Base-by-base conservation (phyloP, 2,797 vertebrate genomes). In the Sebastes baramenuke region DNA sequence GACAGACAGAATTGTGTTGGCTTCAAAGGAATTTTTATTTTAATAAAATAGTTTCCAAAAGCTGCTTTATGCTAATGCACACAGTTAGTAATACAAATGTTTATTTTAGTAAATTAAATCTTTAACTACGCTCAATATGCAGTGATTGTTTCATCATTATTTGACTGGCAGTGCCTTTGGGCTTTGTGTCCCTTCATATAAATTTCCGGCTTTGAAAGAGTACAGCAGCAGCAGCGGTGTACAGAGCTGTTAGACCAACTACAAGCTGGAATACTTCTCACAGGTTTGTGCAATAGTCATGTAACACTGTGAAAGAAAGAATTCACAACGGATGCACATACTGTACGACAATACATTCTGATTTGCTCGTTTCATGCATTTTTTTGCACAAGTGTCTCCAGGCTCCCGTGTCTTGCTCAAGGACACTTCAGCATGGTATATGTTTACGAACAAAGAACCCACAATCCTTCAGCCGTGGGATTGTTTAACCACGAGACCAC, bases 401-500 rank as follows among this genome's bases (percentile, higher is more conserved):
- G 46, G 62, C 46, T 46, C 42, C 64, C 2, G 18, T 2, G 55
- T 75, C 67, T 81, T 72, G 49, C 87, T 88, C 20, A 49, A 66
- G 75, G 85, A 75, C 79, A 75, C 79, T 62, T 78, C 20, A 62
- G 46, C n/a, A 60, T 72, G 9, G 64, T 67, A 52, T 62, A 82
- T 75, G 72, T 66, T 76, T 76, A 54, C 9, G 80, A 81, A 76
- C 69, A 88, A 87, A 86, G 78, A 79, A 70, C 14, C 65, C 75
- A 36, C 69, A 80, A 64, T 80, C 64, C 75, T 58, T 71, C 36
- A 56, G 84, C 82, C 59, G 74, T 52, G 77, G 64, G 38, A 30
- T 60, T 69, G 20, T 73, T 36, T 56, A 70, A 89, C 92, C 84
- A 58, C 72, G 25, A 67, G 82, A 89, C 92, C 90, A 92, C 88